Base-by-base conservation (phyloP, 2,888 invertebrate genomes). In the Tethea ocularis region DNA sequence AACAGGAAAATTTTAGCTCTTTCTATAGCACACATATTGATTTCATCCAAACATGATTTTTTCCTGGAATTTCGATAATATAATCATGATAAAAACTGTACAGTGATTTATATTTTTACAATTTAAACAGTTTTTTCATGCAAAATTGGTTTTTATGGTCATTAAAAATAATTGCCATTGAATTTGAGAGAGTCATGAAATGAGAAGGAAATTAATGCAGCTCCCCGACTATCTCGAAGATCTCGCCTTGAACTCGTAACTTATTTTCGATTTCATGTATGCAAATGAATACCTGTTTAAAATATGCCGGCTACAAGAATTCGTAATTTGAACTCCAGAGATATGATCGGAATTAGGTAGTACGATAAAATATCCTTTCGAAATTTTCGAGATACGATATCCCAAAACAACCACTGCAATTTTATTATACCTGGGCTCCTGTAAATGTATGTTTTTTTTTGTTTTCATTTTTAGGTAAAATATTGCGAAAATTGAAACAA, bases 401-500 rank as follows among this genome's bases (percentile, higher is more conserved):
- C n/a, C 17, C 41, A 41, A 41, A 41, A 41, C 41, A 41, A 41
- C 17, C 41, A 41, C 5, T 6, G 41, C 15, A 41, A 7, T 41
- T 4, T 41, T 6, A 13, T n/a, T n/a, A 26, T 52, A 26, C 52
- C 52, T 52, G 24, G 24, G 11, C 26, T 24, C 52, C 3, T 13
- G 33, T 4, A 13, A 13, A 33, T 17, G 15, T n/a, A 4, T 13
- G 23, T 22, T 51, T 51, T 51, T 29, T 29, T 1, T 10, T 10
- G 10, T 29, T 29, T 29, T 0, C 1, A 8, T 10, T 29, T 29
- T 29, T 10, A 1, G 2, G 7, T 13, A 13, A 0, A 2, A 13
- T 11, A 33, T 33, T 13, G 6, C 13, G 13, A 5, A 22, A 10
- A n/a, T 36, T 38, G 5, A 38, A 63, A 58, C 63, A 66, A 59